Conservation (phyloP, 2,797 vertebrate species). For the Sciurus carolinensis region DNA sequence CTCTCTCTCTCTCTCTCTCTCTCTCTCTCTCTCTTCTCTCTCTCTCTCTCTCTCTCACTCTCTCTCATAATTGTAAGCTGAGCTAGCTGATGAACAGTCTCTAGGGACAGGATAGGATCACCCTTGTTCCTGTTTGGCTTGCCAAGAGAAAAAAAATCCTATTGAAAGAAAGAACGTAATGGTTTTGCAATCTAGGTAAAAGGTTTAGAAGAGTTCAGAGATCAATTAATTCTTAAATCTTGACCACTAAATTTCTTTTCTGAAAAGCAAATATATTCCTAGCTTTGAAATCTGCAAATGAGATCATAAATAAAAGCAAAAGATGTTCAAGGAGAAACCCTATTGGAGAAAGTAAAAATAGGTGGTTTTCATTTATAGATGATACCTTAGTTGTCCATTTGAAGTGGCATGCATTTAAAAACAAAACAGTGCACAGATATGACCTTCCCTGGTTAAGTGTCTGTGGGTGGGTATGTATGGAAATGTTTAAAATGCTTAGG, state of each 20-base stretch:
- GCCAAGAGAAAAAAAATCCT: conserved; percentile 91
- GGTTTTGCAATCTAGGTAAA: conserved; percentile 93
- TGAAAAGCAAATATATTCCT: conserved; percentile 47
- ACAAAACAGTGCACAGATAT: neutral
- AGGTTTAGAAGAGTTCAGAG: conserved; percentile 90
- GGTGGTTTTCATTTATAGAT: conserved; percentile 60
- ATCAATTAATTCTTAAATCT: conserved; percentile 89
- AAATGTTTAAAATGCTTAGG: conserved; percentile 85
- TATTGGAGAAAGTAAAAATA: conserved; percentile 57
- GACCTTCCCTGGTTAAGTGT: conserved; percentile 61
- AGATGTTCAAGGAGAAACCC: conserved; percentile 64
- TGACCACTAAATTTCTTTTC: conserved; percentile 73
- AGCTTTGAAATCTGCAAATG: conserved; percentile 22
- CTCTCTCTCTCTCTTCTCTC: no score
- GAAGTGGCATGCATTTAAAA: conserved; percentile 62
- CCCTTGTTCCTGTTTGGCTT: conserved; percentile 91
- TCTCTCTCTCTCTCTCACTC: no score
- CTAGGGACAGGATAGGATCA: conserved; percentile 90
- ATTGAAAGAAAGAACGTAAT: conserved; percentile 95
- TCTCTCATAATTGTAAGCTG: conserved; percentile 92
- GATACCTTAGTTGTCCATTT: conserved; percentile 31
- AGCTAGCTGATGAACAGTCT: conserved; percentile 95
- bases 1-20: no score
- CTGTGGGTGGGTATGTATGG: conserved; percentile 42
- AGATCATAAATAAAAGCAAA: conserved; percentile 62